Conservation (phyloP, 1,140 invertebrate species). For the Diplogasteroides magnus region DNA sequence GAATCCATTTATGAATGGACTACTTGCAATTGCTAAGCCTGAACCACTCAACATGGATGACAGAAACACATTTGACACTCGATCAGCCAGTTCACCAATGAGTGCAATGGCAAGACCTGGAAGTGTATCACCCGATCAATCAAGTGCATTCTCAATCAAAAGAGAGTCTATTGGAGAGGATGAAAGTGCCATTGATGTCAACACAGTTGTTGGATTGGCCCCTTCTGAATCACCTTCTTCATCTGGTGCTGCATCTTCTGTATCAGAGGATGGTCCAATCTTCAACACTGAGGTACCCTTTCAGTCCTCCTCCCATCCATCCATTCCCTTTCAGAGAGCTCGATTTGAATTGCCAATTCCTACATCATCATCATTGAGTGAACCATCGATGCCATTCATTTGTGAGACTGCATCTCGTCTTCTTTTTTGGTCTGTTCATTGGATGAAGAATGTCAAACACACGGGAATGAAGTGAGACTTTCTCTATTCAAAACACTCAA, state of each 20-base stretch:
- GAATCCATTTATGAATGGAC: slow-evolving; percentile 42
- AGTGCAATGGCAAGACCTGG: too few species aligned
- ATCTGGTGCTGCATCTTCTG: slow-evolving; percentile 33
- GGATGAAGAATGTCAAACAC: slow-evolving; percentile 67
- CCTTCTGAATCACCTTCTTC: slow-evolving; percentile 33
- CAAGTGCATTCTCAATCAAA: slow-evolving; percentile 14
- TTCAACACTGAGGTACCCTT: slow-evolving; percentile 45
- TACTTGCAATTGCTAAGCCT: slow-evolving; percentile 41
- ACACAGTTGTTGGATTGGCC: slow-evolving; percentile 29
- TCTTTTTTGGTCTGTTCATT: slow-evolving; percentile 80
- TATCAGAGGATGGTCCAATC: slow-evolving; percentile 54
- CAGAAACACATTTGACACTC: slow-evolving; percentile 13
- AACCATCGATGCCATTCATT: slow-evolving; percentile 79
- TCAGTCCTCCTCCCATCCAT: not conserved
- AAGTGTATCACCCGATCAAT: too few species aligned
- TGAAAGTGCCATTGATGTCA: slow-evolving; percentile 37
- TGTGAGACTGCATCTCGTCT: slow-evolving; percentile 83
- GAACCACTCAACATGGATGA: slow-evolving; percentile 25
- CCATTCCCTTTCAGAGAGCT: slow-evolving; percentile 41
- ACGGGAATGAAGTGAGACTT: slow-evolving; percentile 39
- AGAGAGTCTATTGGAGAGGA: slow-evolving; percentile 36
- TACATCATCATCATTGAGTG: slow-evolving; percentile 70
- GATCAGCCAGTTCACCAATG: slow-evolving; percentile 19
- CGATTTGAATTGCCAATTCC: slow-evolving; percentile 76
- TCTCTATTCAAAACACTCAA: not conserved